Percentiles rank a stretch among this genome's conserved stretches.
Conservation (phyloP, 2,797 vertebrate genomes). For the Pangasius mekongensis region DNA sequence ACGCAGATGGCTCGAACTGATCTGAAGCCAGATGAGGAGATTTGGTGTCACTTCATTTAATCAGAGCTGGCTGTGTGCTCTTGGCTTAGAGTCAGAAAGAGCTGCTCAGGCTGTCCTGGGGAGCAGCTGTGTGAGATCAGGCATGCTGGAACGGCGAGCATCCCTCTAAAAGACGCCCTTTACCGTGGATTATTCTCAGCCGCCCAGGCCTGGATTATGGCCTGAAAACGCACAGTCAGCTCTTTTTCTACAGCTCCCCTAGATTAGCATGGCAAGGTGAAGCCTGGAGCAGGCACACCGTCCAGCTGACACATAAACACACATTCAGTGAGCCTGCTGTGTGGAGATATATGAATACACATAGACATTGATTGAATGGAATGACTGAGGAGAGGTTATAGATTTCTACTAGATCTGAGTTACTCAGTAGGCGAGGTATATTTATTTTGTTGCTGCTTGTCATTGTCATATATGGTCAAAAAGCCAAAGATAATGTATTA, state of each 20-base stretch:
- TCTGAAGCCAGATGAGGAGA: slow-evolving; percentile 52
- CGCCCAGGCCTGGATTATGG: slow-evolving; percentile 65
- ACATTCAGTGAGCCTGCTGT: slow-evolving; percentile 8
- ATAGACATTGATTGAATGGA: not conserved
- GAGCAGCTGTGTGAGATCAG: slow-evolving; percentile 50
- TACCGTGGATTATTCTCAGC: slow-evolving; percentile 76
- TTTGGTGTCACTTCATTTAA: slow-evolving; percentile 50
- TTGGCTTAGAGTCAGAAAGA: slow-evolving; percentile 43
- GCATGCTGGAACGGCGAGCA: slow-evolving; percentile 13
- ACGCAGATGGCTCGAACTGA: slow-evolving; percentile 45
- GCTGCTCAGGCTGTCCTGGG: slow-evolving; percentile 36
- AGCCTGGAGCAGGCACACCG: not conserved
- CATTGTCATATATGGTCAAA: not conserved
- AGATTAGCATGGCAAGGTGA: slow-evolving; percentile 18
- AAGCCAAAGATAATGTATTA: not conserved
- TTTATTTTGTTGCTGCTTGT: not conserved
- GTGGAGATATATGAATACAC: slow-evolving; percentile 9
- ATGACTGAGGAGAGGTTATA: not conserved
- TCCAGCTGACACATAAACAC: slow-evolving; percentile 20
- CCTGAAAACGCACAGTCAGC: slow-evolving; percentile 40
- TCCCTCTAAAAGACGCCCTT: slow-evolving; percentile 66
- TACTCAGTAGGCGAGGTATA: not conserved
- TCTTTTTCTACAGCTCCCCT: slow-evolving; percentile 9
- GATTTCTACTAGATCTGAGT: not conserved
- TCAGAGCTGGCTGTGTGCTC: slow-evolving; percentile 42